Conservation (phyloP, 2,888 invertebrate species). For the Tolmerus cingulatus region DNA sequence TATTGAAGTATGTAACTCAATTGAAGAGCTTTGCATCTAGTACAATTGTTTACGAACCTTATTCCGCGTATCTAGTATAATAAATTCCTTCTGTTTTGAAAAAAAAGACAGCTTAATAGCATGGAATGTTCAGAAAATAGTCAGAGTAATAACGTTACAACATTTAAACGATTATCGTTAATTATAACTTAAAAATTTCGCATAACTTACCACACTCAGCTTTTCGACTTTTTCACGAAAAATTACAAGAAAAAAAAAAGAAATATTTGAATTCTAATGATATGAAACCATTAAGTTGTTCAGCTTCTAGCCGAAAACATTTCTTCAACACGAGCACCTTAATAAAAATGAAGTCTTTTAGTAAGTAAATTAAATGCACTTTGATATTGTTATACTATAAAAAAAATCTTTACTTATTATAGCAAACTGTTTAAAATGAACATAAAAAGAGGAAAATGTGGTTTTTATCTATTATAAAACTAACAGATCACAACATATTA, state of each 20-base stretch:
- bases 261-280: not conserved
- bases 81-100: not conserved
- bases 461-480: constrained; percentile 40
- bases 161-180: not conserved
- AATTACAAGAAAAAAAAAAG: not conserved
- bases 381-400: constrained; percentile 49
- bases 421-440: constrained; percentile 27
- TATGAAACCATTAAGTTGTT: constrained; percentile 6
- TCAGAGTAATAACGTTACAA: not conserved
- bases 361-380: constrained; percentile 41
- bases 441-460: constrained; percentile 25
- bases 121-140: not conserved
- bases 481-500: constrained; percentile 31
- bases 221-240: not conserved
- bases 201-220: not conserved
- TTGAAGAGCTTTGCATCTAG: not conserved
- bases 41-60: not conserved
- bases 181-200: not conserved
- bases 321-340: constrained; percentile 26
- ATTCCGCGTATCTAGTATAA: not conserved
- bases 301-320: not conserved
- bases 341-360: constrained; percentile 2
- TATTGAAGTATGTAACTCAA: not conserved
- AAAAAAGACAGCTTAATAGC: not conserved
- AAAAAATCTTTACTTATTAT: constrained; percentile 42